Evolutionary conservation across 92 coral and sea anemone genomes (phyloP), one percentile per base, ranked within the genome.

Genomic region (Micromussa lordhowensis): DNA sequence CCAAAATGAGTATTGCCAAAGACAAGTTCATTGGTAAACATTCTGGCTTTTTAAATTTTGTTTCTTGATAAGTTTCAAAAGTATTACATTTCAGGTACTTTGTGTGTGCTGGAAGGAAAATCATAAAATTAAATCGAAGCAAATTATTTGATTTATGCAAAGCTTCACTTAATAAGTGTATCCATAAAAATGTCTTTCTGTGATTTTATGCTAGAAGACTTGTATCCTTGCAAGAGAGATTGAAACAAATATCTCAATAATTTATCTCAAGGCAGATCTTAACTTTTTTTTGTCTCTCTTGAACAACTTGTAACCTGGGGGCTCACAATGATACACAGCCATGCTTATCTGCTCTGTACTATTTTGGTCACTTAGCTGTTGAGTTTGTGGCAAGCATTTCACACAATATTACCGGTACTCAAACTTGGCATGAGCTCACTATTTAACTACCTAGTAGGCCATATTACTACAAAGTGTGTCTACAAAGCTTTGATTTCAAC

Each of bases 111-210:
- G 32, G 24, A 68, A 18, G 85, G 76, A 12, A 68, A 82, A 19
- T 82, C 59, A 35, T 34, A 0, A n/a, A n/a, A n/a, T n/a, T n/a
- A n/a, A 44, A 44, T 35, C 16, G 26, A 5, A 53, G 72, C 30
- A 18, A 44, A 44, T 44, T 44, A 44, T 26, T 44, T 66, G 49
- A 51, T 84, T 54, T 24, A 32, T 71, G 86, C 69, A 82, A 82
- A 82, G 55, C 12, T 36, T 80, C 35, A 78, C 32, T 32, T 24
- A 18, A 30, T 24, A 26, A 30, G 14, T 57, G 19, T 32, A 44
- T 29, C 31, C 48, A 26, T 28, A 28, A 66, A 66, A 66, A 14
- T n/a, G 30, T 24, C n/a, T 63, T 63, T 21, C 29, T 24, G 69
- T 63, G 69, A 63, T 63, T 57, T 63, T 63, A 28, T 66, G 71